Percentiles rank a stretch among this genome's conserved stretches.
Conservation (phyloP, 2,888 invertebrate species). For the Arge pagana region DNA sequence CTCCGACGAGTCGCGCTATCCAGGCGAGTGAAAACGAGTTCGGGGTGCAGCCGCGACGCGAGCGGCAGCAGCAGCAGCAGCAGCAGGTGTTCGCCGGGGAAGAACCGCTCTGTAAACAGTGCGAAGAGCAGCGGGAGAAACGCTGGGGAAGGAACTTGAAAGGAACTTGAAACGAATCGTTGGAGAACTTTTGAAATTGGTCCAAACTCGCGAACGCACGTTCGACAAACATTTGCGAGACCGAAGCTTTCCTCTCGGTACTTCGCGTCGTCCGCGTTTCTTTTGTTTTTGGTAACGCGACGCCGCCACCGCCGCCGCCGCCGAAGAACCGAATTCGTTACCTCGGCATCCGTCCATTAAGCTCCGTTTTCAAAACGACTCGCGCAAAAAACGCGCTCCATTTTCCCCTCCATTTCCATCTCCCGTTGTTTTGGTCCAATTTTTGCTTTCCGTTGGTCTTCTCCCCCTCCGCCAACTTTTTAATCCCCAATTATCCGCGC, state of each 20-base stretch:
- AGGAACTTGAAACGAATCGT: slow-evolving; percentile 11
- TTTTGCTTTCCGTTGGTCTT: no score
- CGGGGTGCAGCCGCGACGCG: slow-evolving; percentile 3
- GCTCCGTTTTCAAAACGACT: no score
- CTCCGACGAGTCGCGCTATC: slow-evolving; percentile 19
- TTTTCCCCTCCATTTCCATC: no score
- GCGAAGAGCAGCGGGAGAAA: background rate
- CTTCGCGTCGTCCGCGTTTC: background rate
- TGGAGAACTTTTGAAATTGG: slow-evolving; percentile 10
- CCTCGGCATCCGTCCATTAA: no score
- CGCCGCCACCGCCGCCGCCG: no score
- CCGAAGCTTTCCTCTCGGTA: slow-evolving; percentile 1
- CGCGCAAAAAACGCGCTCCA: no score
- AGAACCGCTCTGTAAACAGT: slow-evolving; percentile 13
- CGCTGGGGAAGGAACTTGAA: slow-evolving; percentile 13
- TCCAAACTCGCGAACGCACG: slow-evolving; percentile 32
- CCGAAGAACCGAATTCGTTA: no score
- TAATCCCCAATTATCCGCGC: no score
- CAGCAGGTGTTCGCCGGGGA: slow-evolving; percentile 14
- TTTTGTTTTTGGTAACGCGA: no score
- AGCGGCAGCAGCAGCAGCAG: no score
- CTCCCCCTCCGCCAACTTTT: no score
- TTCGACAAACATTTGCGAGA: slow-evolving; percentile 39
- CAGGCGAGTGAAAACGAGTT: slow-evolving; percentile 21
- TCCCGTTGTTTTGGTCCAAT: no score